Base-by-base conservation (phyloP, 2,113 vertebrate genomes). In the Sinocyclocheilus anshuiensis region DNA sequence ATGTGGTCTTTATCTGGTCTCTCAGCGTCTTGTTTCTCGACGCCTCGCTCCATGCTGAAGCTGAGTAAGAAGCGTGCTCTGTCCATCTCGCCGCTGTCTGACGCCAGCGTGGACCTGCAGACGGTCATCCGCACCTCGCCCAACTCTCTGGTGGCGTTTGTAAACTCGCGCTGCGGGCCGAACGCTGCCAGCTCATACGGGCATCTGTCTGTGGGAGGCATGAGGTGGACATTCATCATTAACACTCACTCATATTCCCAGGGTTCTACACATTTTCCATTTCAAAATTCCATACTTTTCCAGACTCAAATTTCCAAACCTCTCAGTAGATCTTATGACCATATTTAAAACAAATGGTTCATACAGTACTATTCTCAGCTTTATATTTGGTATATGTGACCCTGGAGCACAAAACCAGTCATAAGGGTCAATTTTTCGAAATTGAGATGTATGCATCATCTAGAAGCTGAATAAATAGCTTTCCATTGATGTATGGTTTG, bases 111-210 rank as follows among this genome's bases (percentile, higher is more conserved):
- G 2, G 98, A 99, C 91, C 96, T 99, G 82, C 98, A 99, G 94
- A 99, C 97, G 0, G 97, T 99, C 42, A 99, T 99, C 91, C 95
- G 98, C 55, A 99, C 98, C 18, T 99, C 98, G 0, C 98, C 98
- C 82, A 99, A 97, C 94, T 99, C 98, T 45, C 94, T 99, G 0
- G 97, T 99, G 53, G 98, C 98, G 2, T 99, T 98, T 88, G 97
- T 99, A 91, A 99, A 98, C 94, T 95, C 98, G 1, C 97, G 96
- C 90, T 99, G 97, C 1, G 92, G 97, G 85, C 96, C 97, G 1
- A 94, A 92, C 1, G 92, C 95, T 0, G 91, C 95, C 36, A 96
- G 97, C 71, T 99, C 98, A 79, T 99, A 99, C 0, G 98, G 98
- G 1, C 98, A 99, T 78, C 96, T 99, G 77, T 99, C 98, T 90